A percentile compares a stretch with the other conserved stretches of the same genome.
Evolutionary conservation across 2,888 invertebrate genomes (phyloP).

Genomic region (Mythimna lalbum): DNA sequence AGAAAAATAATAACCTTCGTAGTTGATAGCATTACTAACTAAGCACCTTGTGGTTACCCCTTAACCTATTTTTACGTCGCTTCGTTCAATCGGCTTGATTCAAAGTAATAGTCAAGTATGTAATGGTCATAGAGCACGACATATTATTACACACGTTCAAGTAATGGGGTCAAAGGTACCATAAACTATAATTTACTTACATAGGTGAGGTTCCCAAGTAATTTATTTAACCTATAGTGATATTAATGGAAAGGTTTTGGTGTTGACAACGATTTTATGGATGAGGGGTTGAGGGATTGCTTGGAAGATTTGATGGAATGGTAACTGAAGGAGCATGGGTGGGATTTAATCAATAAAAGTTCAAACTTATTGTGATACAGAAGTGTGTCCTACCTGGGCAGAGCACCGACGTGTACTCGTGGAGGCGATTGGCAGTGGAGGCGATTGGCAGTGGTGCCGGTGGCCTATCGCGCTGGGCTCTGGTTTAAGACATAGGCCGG

Average conservation of each 20-base stretch:
- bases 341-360: no score
- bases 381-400: no score
- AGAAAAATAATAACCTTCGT: slow-evolving; percentile 1
- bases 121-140: slow-evolving; percentile 58
- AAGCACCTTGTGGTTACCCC: slow-evolving; percentile 20
- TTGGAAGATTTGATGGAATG: neutral
- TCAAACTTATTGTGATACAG: no score
- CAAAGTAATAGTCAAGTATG: slow-evolving; percentile 45
- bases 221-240: slow-evolving; percentile 51
- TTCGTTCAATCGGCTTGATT: slow-evolving; percentile 53
- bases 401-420: no score
- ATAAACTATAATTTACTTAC: slow-evolving; percentile 57
- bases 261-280: slow-evolving; percentile 38
- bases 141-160: slow-evolving; percentile 52
- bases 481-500: no score
- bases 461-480: no score
- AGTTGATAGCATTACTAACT: slow-evolving; percentile 11
- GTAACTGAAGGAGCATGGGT: no score
- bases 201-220: slow-evolving; percentile 38
- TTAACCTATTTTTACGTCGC: slow-evolving; percentile 31
- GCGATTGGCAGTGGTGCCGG: no score
- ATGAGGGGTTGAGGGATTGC: neutral
- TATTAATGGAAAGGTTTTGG: slow-evolving; percentile 49
- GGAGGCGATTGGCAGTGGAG: no score
- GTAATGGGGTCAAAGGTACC: slow-evolving; percentile 53